These are phyloP conservation scores for Denticeps clupeoides DNA, from an alignment of 2,797 vertebrate species.

Conservation along the genomic window DNA sequence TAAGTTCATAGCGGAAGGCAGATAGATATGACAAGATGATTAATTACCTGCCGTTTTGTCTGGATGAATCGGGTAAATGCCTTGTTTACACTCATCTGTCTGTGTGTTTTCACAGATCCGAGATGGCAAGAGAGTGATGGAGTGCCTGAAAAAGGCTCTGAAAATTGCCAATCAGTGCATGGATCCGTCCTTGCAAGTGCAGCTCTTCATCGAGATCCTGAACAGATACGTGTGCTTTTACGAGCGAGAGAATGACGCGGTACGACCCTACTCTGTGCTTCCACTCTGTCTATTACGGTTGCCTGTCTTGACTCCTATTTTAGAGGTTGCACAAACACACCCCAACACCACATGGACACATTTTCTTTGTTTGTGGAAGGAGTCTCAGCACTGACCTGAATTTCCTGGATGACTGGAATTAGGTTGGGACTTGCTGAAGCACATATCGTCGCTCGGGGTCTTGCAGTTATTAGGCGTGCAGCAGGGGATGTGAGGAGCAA, in stretches of 20 bases:
- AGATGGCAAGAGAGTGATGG: conserved; percentile 94
- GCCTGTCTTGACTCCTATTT: conserved; percentile 6
- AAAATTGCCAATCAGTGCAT: conserved; percentile 99
- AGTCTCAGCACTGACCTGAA: not conserved
- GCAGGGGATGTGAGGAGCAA: not conserved
- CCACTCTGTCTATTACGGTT: not conserved
- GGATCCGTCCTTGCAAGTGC: conserved; percentile 97
- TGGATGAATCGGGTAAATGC: no score
- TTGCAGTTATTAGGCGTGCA: not conserved
- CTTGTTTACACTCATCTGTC: no score
- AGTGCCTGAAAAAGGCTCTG: conserved; percentile 94
- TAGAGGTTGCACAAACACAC: not conserved
- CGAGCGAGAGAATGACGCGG: conserved; percentile 92
- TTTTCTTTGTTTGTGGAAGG: not conserved
- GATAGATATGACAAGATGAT: no score
- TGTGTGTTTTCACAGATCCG: conserved; percentile 68
- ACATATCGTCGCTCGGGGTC: conserved; percentile 1
- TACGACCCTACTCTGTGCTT: conserved; percentile 35
- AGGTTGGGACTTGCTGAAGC: conserved; percentile 5
- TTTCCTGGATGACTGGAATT: not conserved
- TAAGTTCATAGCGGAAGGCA: no score
- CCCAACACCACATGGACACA: not conserved
- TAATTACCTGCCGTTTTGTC: no score
- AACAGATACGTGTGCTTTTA: conserved; percentile 99
- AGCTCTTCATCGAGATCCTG: conserved; percentile 97